Conservation (phyloP, 2,797 vertebrate genomes). For the Glyptemys insculpta region DNA sequence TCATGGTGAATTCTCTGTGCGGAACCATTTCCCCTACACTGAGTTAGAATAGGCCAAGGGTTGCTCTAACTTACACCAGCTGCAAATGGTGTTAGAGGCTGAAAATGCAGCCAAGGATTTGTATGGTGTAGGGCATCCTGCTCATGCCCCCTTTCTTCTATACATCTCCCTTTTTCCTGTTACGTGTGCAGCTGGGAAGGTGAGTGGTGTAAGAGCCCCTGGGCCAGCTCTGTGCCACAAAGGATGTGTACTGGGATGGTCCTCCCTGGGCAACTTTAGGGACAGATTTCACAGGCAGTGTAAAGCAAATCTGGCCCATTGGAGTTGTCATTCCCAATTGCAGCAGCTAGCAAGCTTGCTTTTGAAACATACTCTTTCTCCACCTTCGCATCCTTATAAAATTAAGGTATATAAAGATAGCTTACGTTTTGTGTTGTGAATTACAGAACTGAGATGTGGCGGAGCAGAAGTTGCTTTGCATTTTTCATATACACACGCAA, state of each 20-base stretch:
- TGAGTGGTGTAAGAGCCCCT: background rate
- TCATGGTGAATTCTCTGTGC: background rate
- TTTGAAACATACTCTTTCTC: background rate
- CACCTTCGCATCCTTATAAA: background rate
- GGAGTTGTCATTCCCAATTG: background rate
- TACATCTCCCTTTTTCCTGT: constrained; percentile 17
- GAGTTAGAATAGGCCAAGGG: constrained; percentile 63
- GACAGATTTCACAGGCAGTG: background rate
- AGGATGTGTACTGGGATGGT: background rate
- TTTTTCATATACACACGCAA: background rate
- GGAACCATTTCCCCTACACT: constrained; percentile 43
- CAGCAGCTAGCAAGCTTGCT: background rate
- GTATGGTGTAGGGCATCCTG: constrained; percentile 33
- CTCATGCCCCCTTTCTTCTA: background rate
- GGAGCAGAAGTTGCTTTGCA: background rate
- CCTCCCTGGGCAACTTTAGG: background rate
- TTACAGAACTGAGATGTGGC: background rate
- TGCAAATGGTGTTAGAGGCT: constrained; percentile 25
- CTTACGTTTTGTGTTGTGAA: background rate
- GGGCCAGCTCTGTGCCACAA: background rate
- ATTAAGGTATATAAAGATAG: background rate
- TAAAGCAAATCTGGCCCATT: background rate
- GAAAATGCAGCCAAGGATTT: constrained; percentile 48
- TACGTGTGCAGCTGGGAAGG: fast-evolving
- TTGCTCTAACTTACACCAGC: constrained; percentile 24